phyloP scores from a whole-genome alignment of 2,888 invertebrate species.

The Hemithea aestivaria region DNA sequence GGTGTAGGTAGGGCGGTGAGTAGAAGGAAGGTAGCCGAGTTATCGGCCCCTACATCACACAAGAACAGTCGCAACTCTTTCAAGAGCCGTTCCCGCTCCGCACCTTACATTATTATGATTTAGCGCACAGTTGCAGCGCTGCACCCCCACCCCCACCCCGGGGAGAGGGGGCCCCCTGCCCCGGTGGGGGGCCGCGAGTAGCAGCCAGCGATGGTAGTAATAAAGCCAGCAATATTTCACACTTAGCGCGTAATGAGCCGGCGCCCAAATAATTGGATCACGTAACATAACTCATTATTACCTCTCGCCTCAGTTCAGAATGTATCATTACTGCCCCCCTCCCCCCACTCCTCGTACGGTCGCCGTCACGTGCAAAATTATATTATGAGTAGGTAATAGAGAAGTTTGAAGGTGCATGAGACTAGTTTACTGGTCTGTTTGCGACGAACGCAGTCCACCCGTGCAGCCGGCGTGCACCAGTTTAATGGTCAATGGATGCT shows the following conservation, averaged over 20 bases:
- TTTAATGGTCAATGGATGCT: no score
- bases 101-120: slow-evolving; percentile 75
- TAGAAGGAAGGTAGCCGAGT: slow-evolving; percentile 27
- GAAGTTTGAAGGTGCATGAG: slow-evolving; percentile 40
- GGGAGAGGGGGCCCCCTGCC: slow-evolving; percentile 6
- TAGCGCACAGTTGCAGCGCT: slow-evolving; percentile 69
- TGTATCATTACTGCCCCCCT: slow-evolving; percentile 66
- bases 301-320: slow-evolving; percentile 74
- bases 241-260: slow-evolving; percentile 80
- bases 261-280: slow-evolving; percentile 81
- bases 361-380: slow-evolving; percentile 24
- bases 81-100: slow-evolving; percentile 41
- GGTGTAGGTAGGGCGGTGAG: no score
- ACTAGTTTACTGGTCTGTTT: slow-evolving; percentile 25
- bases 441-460: slow-evolving; percentile 2
- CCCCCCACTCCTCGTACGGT: slow-evolving; percentile 17
- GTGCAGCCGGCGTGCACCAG: no score
- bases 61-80: slow-evolving; percentile 29
- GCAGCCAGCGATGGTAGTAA: slow-evolving; percentile 68
- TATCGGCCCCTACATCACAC: slow-evolving; percentile 28
- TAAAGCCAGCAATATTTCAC: slow-evolving; percentile 79
- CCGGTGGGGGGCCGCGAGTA: slow-evolving; percentile 17
- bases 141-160: slow-evolving; percentile 39
- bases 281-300: slow-evolving; percentile 81
- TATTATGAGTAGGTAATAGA: slow-evolving; percentile 38